Conservation (phyloP, 2,888 invertebrate genomes). For the Limenitis camilla region DNA sequence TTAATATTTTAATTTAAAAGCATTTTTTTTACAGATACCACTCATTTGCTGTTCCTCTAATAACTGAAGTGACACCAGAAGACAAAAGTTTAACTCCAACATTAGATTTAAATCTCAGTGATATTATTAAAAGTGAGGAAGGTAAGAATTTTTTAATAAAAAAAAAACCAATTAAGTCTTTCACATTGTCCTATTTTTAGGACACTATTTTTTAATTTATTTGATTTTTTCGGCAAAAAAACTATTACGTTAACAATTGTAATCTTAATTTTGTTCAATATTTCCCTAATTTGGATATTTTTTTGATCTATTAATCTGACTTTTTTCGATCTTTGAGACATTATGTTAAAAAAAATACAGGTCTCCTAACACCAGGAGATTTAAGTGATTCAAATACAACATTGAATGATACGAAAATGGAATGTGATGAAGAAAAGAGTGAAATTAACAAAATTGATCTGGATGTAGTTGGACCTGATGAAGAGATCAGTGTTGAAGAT, state of each 20-base stretch:
- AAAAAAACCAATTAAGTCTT: too few species aligned
- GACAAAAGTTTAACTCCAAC: constrained; percentile 40
- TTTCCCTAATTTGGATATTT: too few species aligned
- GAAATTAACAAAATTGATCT: constrained; percentile 26
- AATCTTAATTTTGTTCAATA: too few species aligned
- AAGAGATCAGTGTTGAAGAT: constrained; percentile 53
- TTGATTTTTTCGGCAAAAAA: neutral
- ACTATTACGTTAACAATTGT: too few species aligned
- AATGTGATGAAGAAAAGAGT: constrained; percentile 19
- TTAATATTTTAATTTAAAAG: neutral
- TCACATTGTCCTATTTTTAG: too few species aligned
- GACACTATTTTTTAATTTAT: neutral
- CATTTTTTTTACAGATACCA: constrained; percentile 58
- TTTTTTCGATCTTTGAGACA: too few species aligned
- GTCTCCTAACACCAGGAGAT: constrained; percentile 35
- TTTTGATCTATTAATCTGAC: too few species aligned
- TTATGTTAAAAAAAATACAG: too few species aligned
- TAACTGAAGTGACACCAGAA: constrained; percentile 32
- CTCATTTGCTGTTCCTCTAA: constrained; percentile 68
- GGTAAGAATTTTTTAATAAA: constrained; percentile 33
- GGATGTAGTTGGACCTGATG: constrained; percentile 57
- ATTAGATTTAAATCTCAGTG: constrained; percentile 49
- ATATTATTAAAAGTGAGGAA: constrained; percentile 58
- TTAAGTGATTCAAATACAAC: constrained; percentile 30
- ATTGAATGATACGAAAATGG: constrained; percentile 38